These are phyloP conservation scores for Megamerina dolium DNA, from an alignment of 2,888 invertebrate genomes.

Conservation along the genomic window DNA sequence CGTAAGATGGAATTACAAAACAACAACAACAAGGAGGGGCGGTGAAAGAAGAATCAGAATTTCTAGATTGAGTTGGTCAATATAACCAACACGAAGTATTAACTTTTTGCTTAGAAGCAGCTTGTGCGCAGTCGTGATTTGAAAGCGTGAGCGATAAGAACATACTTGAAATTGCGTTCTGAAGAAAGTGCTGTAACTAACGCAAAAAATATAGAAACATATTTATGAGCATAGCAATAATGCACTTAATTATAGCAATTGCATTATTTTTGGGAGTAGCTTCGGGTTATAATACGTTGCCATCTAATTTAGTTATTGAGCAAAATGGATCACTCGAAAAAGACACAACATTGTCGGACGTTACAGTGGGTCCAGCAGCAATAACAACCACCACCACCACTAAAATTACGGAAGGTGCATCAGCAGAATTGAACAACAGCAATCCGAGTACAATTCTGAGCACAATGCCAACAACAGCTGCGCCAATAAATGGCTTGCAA, in stretches of 20 bases:
- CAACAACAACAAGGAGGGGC: constrained; percentile 1
- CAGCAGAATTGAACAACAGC: constrained; percentile 4
- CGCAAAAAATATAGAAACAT: too few species aligned
- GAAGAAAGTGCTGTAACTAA: too few species aligned
- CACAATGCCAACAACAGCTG: neutral
- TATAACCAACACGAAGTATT: constrained; percentile 25
- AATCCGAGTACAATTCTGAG: neutral
- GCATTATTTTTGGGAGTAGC: constrained; percentile 14
- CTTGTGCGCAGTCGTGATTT: constrained; percentile 31
- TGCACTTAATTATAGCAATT: constrained; percentile 8
- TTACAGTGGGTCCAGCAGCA: constrained; percentile 9
- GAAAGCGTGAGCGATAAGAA: constrained; percentile 34
- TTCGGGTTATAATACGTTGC: constrained; percentile 13
- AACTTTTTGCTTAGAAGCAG: constrained; percentile 19
- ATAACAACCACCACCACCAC: constrained; percentile 17
- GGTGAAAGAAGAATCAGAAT: constrained; percentile 2
- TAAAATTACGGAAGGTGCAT: constrained; percentile 20
- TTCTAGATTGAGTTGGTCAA: neutral
- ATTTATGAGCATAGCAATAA: too few species aligned
- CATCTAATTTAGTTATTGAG: neutral
- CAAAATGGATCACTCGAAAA: too few species aligned
- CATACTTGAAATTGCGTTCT: constrained; percentile 9
- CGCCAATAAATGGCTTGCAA: neutral
- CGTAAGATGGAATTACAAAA: neutral
- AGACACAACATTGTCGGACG: too few species aligned